Percentiles rank a stretch among this genome's conserved stretches.
These are phyloP conservation scores for Brachionus sp. DNA, from an alignment of 1,140 invertebrate genomes.

Conservation along the genomic window DNA sequence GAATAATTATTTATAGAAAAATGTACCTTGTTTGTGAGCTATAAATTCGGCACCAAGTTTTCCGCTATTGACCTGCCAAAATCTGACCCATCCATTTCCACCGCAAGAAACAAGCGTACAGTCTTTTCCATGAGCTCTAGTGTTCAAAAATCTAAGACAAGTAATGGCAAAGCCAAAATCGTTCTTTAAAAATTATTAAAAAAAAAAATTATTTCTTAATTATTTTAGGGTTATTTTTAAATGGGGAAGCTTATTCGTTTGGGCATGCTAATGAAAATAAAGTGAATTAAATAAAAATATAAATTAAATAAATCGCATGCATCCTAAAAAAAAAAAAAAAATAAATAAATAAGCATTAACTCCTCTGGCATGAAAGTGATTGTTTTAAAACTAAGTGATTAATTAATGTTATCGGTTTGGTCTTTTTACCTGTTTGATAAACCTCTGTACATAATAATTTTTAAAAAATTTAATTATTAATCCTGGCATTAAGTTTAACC, in stretches of 20 bases:
- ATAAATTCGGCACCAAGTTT: conserved; percentile 55
- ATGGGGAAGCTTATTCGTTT: not conserved
- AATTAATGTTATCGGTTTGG: not conserved
- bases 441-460: not conserved
- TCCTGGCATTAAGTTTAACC: not conserved
- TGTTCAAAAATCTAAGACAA: conserved; percentile 53
- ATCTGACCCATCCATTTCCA: conserved; percentile 57
- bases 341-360: not conserved
- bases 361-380: not conserved
- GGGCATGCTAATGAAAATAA: conserved; percentile 6
- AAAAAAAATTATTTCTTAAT: not conserved
- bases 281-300: no score
- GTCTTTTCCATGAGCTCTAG: conserved; percentile 51
- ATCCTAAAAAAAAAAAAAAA: conserved; percentile 6
- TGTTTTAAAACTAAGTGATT: not conserved
- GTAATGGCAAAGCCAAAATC: conserved; percentile 55
- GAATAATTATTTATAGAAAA: not conserved
- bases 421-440: conserved; percentile 25
- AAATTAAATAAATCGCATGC: not conserved
- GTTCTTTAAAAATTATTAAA: conserved; percentile 42
- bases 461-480: not conserved
- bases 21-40: conserved; percentile 56
- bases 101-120: conserved; percentile 59
- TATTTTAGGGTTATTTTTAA: not conserved
- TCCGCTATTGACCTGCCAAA: conserved; percentile 53